Conservation (phyloP, 2,888 invertebrate species). For the Acleris holmiana region DNA sequence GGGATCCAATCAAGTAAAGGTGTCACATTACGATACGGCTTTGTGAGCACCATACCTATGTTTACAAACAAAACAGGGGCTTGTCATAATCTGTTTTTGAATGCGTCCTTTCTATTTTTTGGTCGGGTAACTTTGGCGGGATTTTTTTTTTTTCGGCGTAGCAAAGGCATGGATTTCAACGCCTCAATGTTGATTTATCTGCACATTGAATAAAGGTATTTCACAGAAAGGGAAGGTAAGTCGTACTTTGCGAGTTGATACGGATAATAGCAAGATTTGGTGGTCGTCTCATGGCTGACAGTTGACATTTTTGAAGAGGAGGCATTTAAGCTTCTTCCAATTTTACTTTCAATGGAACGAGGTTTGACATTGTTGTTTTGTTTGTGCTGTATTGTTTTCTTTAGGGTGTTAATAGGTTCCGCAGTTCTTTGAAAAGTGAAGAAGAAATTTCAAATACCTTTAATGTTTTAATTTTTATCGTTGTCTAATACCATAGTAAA, state of each 20-base stretch:
- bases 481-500: too few relatives aligned
- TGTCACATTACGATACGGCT: constrained; percentile 76
- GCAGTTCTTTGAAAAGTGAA: constrained; percentile 26
- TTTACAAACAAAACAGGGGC: constrained; percentile 84
- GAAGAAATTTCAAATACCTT: too few relatives aligned
- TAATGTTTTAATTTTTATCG: too few relatives aligned
- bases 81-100: constrained; percentile 82
- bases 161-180: constrained; percentile 80
- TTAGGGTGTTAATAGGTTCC: constrained; percentile 48
- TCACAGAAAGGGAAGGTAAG: constrained; percentile 75
- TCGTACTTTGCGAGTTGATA: constrained; percentile 60
- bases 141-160: constrained; percentile 61
- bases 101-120: constrained; percentile 76
- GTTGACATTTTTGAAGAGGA: constrained; percentile 67
- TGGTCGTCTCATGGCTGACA: constrained; percentile 69
- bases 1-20: constrained; percentile 75
- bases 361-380: constrained; percentile 44
- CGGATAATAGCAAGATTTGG: constrained; percentile 66
- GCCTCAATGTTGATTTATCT: constrained; percentile 79
- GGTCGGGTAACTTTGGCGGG: constrained; percentile 71
- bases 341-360: constrained; percentile 65
- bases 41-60: constrained; percentile 67
- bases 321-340: constrained; percentile 52
- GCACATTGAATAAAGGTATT: constrained; percentile 65
- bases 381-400: constrained; percentile 44